These are phyloP conservation scores for Leucopsar rothschildi DNA, from an alignment of 2,113 vertebrate genomes.

Conservation along the genomic window DNA sequence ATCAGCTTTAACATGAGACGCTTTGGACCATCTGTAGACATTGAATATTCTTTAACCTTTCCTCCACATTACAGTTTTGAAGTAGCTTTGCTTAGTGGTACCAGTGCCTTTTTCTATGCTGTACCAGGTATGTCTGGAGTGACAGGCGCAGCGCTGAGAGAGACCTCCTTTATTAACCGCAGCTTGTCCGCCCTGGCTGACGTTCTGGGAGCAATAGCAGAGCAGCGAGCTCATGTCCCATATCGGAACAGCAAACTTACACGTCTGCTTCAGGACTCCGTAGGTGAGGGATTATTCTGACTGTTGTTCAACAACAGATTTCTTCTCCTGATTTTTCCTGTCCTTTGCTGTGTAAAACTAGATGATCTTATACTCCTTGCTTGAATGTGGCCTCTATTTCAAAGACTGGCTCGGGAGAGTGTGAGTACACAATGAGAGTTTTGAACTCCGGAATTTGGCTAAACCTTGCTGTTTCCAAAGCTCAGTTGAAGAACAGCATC, in stretches of 20 bases:
- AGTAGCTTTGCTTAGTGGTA: background rate
- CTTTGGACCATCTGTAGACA: background rate
- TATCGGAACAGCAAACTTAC: constrained; percentile 90
- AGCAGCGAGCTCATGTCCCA: constrained; percentile 76
- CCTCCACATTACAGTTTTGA: background rate
- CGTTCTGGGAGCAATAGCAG: constrained; percentile 80
- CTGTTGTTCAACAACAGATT: background rate
- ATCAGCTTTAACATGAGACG: background rate
- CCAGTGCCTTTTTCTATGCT: background rate
- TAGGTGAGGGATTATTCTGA: constrained; percentile 63
- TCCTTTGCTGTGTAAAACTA: background rate
- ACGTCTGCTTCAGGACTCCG: constrained; percentile 79
- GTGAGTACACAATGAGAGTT: background rate
- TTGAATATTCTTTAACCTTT: background rate
- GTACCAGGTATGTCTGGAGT: constrained; percentile 78
- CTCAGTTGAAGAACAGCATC: background rate
- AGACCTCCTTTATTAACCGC: constrained; percentile 82
- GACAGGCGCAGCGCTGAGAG: constrained; percentile 75
- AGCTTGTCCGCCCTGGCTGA: constrained; percentile 84
- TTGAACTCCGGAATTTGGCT: background rate
- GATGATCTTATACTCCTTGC: background rate
- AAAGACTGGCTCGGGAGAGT: background rate
- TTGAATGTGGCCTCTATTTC: background rate
- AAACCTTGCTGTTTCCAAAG: background rate
- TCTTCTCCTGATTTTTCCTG: background rate